Conservation (phyloP, 2,888 invertebrate species). For the Iselma pallidipennis region DNA sequence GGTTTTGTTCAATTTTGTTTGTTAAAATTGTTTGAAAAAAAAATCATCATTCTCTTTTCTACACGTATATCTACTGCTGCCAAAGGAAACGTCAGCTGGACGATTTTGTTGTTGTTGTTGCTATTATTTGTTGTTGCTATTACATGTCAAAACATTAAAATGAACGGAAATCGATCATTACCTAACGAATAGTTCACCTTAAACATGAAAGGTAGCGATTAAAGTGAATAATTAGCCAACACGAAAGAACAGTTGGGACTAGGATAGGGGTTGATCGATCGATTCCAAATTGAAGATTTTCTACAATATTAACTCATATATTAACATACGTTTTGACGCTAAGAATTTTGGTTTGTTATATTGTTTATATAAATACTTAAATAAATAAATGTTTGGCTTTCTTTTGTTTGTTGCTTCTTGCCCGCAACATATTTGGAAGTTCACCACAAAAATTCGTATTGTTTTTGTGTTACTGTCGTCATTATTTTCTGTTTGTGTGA, state of each 20-base stretch:
- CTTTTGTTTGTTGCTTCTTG: background rate
- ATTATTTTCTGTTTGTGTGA: background rate
- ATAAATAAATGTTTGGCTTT: background rate
- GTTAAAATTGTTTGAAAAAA: background rate
- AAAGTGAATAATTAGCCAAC: slow-evolving; percentile 17
- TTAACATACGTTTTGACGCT: no score
- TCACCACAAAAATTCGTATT: background rate
- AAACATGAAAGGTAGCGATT: slow-evolving; percentile 32
- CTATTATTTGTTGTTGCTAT: background rate
- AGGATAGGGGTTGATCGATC: background rate
- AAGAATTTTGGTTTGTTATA: no score
- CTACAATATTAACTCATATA: background rate
- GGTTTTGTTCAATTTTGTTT: background rate
- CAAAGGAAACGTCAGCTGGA: slow-evolving; percentile 1
- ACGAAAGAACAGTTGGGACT: background rate
- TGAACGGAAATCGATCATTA: slow-evolving; percentile 47
- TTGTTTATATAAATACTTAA: no score
- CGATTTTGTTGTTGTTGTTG: background rate
- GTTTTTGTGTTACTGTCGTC: slow-evolving; percentile 1
- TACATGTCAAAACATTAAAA: slow-evolving; percentile 32
- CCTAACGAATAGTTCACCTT: slow-evolving; percentile 42
- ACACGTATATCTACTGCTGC: background rate
- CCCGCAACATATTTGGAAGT: background rate
- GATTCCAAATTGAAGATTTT: background rate
- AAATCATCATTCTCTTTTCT: background rate